Evolutionary conservation across 2,797 vertebrate species (phyloP).

Genomic region (Mastacembelus armatus): DNA sequence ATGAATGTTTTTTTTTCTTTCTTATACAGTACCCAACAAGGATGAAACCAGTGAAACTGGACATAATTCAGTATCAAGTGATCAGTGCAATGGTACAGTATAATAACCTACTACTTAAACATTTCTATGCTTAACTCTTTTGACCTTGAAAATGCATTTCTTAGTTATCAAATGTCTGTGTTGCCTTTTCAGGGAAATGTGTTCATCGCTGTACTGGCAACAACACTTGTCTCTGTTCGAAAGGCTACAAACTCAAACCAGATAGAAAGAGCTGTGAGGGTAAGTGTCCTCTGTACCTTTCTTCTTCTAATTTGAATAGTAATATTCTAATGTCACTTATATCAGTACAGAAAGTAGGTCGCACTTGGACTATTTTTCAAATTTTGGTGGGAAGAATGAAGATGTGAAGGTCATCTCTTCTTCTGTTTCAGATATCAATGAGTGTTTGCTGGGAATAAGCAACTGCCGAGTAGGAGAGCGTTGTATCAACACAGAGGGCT

Average conservation of each 20-base stretch:
- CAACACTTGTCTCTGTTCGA: slow-evolving; percentile 89
- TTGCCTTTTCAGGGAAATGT: slow-evolving; percentile 85
- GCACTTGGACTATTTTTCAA: no score
- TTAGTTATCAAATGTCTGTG: slow-evolving; percentile 6
- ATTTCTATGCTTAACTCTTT: neutral
- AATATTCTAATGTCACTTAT: neutral
- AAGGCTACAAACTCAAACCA: slow-evolving; percentile 91
- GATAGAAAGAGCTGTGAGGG: slow-evolving; percentile 93
- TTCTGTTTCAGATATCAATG: slow-evolving; percentile 89
- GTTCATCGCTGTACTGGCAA: slow-evolving; percentile 88
- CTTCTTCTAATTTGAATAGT: neutral
- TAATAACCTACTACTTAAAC: neutral
- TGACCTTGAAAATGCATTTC: neutral
- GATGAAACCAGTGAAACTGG: slow-evolving; percentile 49
- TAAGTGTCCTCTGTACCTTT: slow-evolving; percentile 55
- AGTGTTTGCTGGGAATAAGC: slow-evolving; percentile 90
- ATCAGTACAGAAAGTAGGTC: neutral
- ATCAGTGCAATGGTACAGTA: slow-evolving; percentile 89
- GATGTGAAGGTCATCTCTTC: neutral
- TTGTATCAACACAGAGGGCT: slow-evolving; percentile 92
- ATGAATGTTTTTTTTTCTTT: neutral
- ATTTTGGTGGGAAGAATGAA: neutral
- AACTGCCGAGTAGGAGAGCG: slow-evolving; percentile 90
- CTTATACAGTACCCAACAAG: slow-evolving; percentile 52
- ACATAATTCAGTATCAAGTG: slow-evolving; percentile 75